Conservation (phyloP, 2,797 vertebrate species). For the Enteromius fasciolatus region DNA sequence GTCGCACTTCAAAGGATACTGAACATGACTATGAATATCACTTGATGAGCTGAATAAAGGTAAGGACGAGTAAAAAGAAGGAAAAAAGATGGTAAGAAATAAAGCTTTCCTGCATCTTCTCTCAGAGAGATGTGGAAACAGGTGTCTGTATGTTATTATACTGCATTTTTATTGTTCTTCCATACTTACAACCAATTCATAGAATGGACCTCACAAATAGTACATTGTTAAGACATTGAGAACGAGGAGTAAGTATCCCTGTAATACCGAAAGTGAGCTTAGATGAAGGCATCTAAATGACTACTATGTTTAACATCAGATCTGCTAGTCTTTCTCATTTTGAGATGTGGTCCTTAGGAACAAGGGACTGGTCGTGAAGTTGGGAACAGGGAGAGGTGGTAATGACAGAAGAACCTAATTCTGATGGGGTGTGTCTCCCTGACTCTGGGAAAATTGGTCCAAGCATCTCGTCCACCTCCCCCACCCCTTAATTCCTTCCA, state of each 20-base stretch:
- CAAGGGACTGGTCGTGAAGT: slow-evolving; percentile 17
- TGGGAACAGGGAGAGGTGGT: slow-evolving; percentile 45
- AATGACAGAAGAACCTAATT: slow-evolving; percentile 33
- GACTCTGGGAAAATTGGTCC: slow-evolving; percentile 65
- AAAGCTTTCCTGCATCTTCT: background rate
- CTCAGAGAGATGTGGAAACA: background rate
- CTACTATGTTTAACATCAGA: background rate
- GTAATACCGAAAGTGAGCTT: background rate
- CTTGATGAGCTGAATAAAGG: background rate
- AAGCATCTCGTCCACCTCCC: slow-evolving; percentile 58
- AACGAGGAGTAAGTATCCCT: background rate
- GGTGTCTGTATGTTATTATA: background rate
- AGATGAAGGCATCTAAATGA: background rate
- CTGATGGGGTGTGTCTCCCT: slow-evolving; percentile 64
- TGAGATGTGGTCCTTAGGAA: background rate
- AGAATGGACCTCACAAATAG: background rate
- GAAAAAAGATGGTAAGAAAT: background rate
- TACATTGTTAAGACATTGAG: background rate
- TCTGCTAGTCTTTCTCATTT: background rate
- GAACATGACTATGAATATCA: background rate
- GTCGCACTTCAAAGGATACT: background rate
- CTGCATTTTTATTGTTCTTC: background rate
- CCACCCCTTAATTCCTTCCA: slow-evolving; percentile 68
- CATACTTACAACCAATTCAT: background rate
- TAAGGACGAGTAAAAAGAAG: background rate